Evolutionary conservation across 2,888 invertebrate genomes (phyloP).

Genomic region (Tridacna gigas): DNA sequence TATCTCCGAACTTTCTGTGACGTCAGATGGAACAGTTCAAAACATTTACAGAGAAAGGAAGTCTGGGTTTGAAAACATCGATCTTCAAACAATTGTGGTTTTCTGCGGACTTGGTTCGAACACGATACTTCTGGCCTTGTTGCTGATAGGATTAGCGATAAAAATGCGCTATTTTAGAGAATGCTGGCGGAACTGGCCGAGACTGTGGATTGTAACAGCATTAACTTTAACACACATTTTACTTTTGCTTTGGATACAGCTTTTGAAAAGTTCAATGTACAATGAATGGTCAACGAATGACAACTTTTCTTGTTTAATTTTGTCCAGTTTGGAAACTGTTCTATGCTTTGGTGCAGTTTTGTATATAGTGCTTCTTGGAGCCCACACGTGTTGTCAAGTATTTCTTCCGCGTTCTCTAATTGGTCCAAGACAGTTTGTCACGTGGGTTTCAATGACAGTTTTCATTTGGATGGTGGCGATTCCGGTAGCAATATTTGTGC

Average conservation of each 20-base stretch:
- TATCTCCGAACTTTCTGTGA: conserved; percentile 9
- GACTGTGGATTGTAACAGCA: conserved; percentile 15
- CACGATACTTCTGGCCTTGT: conserved; percentile 4
- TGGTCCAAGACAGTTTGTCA: conserved; percentile 19
- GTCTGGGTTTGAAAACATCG: not conserved
- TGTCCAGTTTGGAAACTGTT: conserved; percentile 23
- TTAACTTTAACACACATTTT: conserved; percentile 11
- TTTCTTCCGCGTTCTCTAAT: conserved; percentile 12
- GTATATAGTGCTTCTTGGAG: conserved; percentile 16
- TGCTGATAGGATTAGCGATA: conserved; percentile 8
- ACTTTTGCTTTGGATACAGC: conserved; percentile 11
- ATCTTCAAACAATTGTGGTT: conserved; percentile 7
- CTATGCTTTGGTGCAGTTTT: conserved; percentile 9
- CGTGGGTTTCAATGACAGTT: conserved; percentile 26
- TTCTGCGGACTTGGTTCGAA: conserved; percentile 13
- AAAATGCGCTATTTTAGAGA: conserved; percentile 22
- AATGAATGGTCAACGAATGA: not conserved
- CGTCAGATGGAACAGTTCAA: not conserved
- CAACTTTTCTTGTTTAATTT: conserved; percentile 4
- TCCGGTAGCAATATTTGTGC: conserved; percentile 13
- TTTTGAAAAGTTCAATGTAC: conserved; percentile 9
- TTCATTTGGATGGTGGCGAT: conserved; percentile 23
- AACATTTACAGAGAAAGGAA: not conserved
- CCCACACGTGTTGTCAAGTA: conserved; percentile 12
- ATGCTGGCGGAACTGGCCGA: conserved; percentile 23